These are phyloP conservation scores for Drosophila elegans DNA, from an alignment of 1,140 invertebrate genomes.

Conservation along the genomic window DNA sequence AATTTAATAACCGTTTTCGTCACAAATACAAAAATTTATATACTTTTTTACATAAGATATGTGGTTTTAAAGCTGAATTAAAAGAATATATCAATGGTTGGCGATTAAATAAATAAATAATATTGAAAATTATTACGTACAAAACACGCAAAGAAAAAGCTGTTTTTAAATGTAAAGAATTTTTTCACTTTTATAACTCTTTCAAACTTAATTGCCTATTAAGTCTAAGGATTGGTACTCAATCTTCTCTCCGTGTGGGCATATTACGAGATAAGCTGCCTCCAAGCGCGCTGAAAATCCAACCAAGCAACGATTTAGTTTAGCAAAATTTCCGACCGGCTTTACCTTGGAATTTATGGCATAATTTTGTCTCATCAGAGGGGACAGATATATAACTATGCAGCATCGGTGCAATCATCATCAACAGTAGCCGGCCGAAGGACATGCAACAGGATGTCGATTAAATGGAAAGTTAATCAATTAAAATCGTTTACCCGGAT, in stretches of 20 bases:
- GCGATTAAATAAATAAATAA: not conserved
- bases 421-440: constrained; percentile 47
- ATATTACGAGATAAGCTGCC: constrained; percentile 46
- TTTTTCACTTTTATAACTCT: too few relatives aligned
- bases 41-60: too few relatives aligned
- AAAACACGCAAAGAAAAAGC: too few relatives aligned
- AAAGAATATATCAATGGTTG: not conserved
- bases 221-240: not conserved
- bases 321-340: constrained; percentile 26
- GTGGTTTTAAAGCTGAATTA: too few relatives aligned
- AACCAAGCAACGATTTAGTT: constrained; percentile 33
- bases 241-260: constrained; percentile 1
- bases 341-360: constrained; percentile 76
- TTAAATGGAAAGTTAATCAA: constrained; percentile 46
- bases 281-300: constrained; percentile 58
- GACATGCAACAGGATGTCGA: constrained; percentile 32
- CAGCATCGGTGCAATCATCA: constrained; percentile 11
- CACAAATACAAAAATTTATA: too few relatives aligned
- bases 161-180: too few relatives aligned
- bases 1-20: too few relatives aligned
- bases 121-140: too few relatives aligned
- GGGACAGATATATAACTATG: constrained; percentile 39
- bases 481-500: constrained; percentile 46
- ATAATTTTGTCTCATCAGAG: constrained; percentile 63
- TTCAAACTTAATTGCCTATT: too few relatives aligned